These are phyloP conservation scores for Troides helena DNA, from an alignment of 2,888 invertebrate species.

Conservation along the genomic window DNA sequence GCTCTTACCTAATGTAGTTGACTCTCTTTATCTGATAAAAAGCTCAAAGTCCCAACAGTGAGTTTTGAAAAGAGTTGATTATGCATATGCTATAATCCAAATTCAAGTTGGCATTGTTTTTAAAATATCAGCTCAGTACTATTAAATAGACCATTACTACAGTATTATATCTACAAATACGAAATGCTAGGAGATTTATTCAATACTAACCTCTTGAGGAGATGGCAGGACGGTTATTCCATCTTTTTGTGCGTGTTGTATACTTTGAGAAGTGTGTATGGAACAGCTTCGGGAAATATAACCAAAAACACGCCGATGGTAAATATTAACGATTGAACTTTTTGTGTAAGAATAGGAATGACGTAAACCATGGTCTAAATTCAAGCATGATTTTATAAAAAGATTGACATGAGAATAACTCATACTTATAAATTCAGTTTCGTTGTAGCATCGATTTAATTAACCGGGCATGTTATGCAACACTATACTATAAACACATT, in stretches of 20 bases:
- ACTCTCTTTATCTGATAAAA: too few relatives aligned
- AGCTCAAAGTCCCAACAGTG: too few relatives aligned
- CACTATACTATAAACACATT: constrained; percentile 33
- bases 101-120: too few relatives aligned
- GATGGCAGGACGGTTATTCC: constrained; percentile 56
- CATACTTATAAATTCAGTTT: constrained; percentile 51
- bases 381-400: constrained; percentile 52
- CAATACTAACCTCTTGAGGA: constrained; percentile 66
- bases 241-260: constrained; percentile 53
- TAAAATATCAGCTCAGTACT: too few relatives aligned
- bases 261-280: constrained; percentile 45
- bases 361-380: constrained; percentile 50
- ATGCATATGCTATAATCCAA: too few relatives aligned
- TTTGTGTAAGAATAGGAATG: constrained; percentile 46
- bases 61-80: too few relatives aligned
- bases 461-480: constrained; percentile 60
- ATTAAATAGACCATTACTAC: too few relatives aligned
- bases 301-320: constrained; percentile 38
- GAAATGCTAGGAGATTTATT: background rate
- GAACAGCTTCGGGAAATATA: constrained; percentile 39
- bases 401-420: constrained; percentile 57
- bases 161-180: too few relatives aligned
- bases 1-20: too few relatives aligned
- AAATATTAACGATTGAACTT: constrained; percentile 37
- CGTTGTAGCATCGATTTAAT: constrained; percentile 13